These are phyloP conservation scores for Diploptera punctata DNA, from an alignment of 2,888 invertebrate genomes.

Conservation along the genomic window DNA sequence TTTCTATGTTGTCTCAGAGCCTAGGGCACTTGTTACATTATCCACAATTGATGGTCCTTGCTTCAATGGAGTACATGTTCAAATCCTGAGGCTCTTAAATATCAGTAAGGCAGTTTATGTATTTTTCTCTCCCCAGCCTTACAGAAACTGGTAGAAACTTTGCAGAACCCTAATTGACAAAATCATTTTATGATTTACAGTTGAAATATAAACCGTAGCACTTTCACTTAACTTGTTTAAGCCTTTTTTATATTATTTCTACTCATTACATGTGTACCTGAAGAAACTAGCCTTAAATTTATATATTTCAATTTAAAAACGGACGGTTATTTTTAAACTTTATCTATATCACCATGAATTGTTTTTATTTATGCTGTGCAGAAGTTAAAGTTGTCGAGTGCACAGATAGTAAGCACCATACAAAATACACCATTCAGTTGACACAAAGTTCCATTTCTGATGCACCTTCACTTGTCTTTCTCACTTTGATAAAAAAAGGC, in stretches of 20 bases:
- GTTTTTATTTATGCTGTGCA: background rate
- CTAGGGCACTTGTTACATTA: background rate
- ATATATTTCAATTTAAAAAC: conserved; percentile 35
- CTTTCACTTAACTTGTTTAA: conserved; percentile 5
- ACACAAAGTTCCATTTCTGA: background rate
- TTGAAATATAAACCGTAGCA: conserved; percentile 10
- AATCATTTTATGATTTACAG: conserved; percentile 1
- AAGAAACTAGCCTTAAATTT: conserved; percentile 27
- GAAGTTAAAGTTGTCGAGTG: background rate
- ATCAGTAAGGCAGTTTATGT: background rate
- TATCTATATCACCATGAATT: conserved; percentile 19
- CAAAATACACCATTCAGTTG: background rate
- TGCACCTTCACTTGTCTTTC: conserved; percentile 11
- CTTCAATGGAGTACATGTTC: too few species aligned
- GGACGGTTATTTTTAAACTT: conserved; percentile 38
- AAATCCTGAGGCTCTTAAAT: too few species aligned
- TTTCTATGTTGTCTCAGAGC: too few species aligned
- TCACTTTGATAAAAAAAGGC: conserved; percentile 28
- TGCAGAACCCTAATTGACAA: conserved; percentile 16
- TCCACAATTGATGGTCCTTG: background rate
- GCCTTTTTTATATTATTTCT: conserved; percentile 11
- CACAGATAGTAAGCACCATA: conserved; percentile 32
- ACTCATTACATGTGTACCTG: conserved; percentile 8
- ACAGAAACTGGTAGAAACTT: background rate
- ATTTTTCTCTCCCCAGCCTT: too few species aligned